Conservation (phyloP, 2,888 invertebrate species). For the Amaurobius ferox region DNA sequence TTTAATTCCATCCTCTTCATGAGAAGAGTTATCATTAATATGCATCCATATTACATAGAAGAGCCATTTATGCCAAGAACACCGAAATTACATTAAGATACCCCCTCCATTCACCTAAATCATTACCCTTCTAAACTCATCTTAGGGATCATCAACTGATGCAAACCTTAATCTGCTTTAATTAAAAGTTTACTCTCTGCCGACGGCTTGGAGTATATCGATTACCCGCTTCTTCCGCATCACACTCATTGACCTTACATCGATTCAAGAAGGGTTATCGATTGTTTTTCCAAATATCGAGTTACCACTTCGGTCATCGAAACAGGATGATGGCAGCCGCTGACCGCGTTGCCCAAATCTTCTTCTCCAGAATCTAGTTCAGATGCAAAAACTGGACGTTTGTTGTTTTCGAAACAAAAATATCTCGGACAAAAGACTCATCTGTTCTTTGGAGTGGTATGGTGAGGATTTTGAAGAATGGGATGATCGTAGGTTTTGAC, state of each 20-base stretch:
- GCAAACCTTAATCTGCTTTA: not conserved
- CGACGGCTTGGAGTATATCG: not conserved
- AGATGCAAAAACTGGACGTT: not conserved
- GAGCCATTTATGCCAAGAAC: too few relatives aligned
- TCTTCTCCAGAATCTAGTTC: not conserved
- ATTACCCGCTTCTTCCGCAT: not conserved
- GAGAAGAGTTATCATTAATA: too few relatives aligned
- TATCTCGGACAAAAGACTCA: not conserved
- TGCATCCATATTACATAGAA: too few relatives aligned
- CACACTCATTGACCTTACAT: constrained; percentile 1
- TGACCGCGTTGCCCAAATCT: not conserved
- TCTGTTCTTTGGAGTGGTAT: not conserved
- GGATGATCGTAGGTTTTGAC: not conserved
- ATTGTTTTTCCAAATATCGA: constrained; percentile 5
- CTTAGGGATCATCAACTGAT: not conserved
- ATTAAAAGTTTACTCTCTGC: constrained; percentile 4
- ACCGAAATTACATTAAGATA: not conserved
- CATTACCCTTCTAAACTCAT: not conserved
- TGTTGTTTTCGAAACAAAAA: not conserved
- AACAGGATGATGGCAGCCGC: not conserved
- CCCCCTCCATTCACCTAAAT: not conserved
- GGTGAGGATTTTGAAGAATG: not conserved
- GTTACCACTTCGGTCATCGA: constrained; percentile 5
- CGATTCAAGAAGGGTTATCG: not conserved
- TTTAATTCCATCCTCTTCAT: too few relatives aligned